Percentiles rank a stretch among this genome's conserved stretches.
phyloP scores from a whole-genome alignment of 2,888 invertebrate genomes.

The Siphonodentalium dalli region DNA sequence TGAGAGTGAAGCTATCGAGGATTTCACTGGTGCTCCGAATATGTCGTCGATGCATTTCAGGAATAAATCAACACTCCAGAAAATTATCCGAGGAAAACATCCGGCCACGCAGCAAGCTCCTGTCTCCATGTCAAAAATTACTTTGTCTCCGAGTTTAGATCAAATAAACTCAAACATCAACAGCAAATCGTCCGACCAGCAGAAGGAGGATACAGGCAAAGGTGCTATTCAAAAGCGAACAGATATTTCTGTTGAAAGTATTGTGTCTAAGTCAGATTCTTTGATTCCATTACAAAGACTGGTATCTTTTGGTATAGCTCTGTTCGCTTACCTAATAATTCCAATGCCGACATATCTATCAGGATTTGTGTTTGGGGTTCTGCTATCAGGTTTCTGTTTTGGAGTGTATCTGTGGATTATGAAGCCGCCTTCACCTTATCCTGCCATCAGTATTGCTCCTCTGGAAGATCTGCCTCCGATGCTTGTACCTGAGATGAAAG shows the following conservation, averaged over 20 bases:
- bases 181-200: neutral
- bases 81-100: no score
- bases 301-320: conserved; percentile 17
- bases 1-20: conserved; percentile 26
- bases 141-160: neutral
- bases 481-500: conserved; percentile 50
- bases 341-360: conserved; percentile 56
- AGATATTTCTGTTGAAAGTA: no score
- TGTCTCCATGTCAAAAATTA: conserved; percentile 15
- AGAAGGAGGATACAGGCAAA: no score
- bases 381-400: conserved; percentile 40
- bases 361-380: conserved; percentile 48
- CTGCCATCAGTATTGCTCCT: conserved; percentile 36
- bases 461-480: conserved; percentile 48
- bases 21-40: conserved; percentile 31
- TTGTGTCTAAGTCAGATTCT: no score
- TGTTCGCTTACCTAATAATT: conserved; percentile 48
- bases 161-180: conserved; percentile 4
- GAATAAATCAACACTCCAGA: conserved; percentile 20
- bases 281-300: conserved; percentile 31
- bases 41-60: conserved; percentile 22
- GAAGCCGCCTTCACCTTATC: conserved; percentile 35
- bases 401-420: conserved; percentile 43
- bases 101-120: no score
- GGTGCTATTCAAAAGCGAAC: neutral